Evolutionary conservation across 2,113 vertebrate species (phyloP), one percentile per base, ranked within the genome.

Genomic region (Eulemur rufifrons): DNA sequence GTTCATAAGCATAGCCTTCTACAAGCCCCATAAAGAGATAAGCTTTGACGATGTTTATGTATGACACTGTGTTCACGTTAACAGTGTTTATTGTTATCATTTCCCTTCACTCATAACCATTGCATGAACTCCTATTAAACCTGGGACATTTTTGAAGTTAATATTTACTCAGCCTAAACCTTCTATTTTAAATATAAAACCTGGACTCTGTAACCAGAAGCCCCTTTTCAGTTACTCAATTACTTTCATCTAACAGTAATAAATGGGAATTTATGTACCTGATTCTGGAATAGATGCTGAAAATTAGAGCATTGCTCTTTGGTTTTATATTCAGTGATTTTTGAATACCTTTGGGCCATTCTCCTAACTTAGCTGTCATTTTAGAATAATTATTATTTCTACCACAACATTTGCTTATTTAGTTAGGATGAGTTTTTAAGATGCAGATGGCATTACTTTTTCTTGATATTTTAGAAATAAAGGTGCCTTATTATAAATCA

Each of bases 111-210:
- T 95, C 45, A n/a, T 77, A 77, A 61, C n/a, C 37, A 45, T 13
- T 81, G 34, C 61, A 11, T 89, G 47, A 89, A 92, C 4, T 78
- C 42, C 63, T 83, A 63, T 47, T 86, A 80, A 73, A 80, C 52
- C n/a, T 61, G 71, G 59, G 37, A 29, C 21, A 91, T 80, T 94
- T 95, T 83, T 84, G 63, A 86, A 12, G 78, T 93, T 96, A 96
- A 85, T 80, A 85, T 98, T 86, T 95, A 98, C 86, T 97, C 92
- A 97, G 83, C 95, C 74, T 96, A 96, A 77, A 96, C 69, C 84
- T 85, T 89, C 39, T 84, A 37, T 92, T 42, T 95, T 94, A 94
- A 95, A 86, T 82, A 90, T 85, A 97, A 98, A 98, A 97, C 52
- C 15, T 91, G 18, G 5, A 87, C 73, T 97, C 42, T 97, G 69